Percentiles rank a stretch among this genome's conserved stretches.
Evolutionary conservation across 2,113 vertebrate genomes (phyloP).

Genomic region (Aplodontia rufa): DNA sequence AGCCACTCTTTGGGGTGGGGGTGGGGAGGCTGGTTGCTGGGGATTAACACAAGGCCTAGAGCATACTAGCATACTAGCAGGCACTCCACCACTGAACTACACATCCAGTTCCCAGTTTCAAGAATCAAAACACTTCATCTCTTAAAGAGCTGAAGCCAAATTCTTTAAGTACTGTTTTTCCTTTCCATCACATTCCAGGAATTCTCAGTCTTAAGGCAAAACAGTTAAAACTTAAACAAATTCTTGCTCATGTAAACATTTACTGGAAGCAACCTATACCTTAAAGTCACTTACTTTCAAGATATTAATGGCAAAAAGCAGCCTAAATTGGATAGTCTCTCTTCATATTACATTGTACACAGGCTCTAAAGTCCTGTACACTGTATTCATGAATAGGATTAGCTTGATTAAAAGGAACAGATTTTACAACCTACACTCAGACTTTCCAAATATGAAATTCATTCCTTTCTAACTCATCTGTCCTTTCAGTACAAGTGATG

Average conservation of each 20-base stretch:
- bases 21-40: too few species aligned
- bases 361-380: background rate
- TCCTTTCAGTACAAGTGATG: background rate
- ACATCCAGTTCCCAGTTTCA: background rate
- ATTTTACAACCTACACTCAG: conserved; percentile 29
- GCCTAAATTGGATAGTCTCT: background rate
- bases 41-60: background rate
- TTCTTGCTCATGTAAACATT: conserved; percentile 6
- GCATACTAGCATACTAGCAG: too few species aligned
- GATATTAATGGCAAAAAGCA: conserved; percentile 25
- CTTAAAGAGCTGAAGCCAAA: background rate
- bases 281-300: conserved; percentile 50
- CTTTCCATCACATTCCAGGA: background rate
- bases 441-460: conserved; percentile 15
- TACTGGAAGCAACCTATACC: background rate
- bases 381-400: conserved; percentile 37
- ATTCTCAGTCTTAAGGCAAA: conserved; percentile 56
- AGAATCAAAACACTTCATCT: conserved; percentile 15
- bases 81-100: background rate
- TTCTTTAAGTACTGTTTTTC: conserved; percentile 19
- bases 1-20: background rate
- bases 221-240: conserved; percentile 38
- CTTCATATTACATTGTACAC: background rate
- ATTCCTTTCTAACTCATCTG: conserved; percentile 21
- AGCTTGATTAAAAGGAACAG: conserved; percentile 43